Evolutionary conservation across 2,888 invertebrate species (phyloP).

Genomic region (Luperina nickerlii): DNA sequence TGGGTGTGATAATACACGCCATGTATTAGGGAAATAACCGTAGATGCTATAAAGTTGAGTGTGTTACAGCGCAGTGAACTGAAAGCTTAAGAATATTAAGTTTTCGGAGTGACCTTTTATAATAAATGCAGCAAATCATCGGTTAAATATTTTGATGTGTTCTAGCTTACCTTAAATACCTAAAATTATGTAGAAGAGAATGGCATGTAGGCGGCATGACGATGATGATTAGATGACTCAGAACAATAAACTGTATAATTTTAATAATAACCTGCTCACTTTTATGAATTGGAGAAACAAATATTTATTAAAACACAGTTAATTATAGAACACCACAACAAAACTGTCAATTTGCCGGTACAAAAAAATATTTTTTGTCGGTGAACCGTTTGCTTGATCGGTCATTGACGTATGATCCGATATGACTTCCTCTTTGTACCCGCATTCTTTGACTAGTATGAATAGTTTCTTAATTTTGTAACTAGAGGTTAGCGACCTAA

Average conservation of each 20-base stretch:
- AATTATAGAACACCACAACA: conserved; percentile 22
- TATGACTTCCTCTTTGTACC: conserved; percentile 27
- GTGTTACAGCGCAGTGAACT: neutral
- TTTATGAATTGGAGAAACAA: conserved; percentile 15
- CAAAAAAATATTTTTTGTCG: conserved; percentile 40
- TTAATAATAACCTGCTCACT: conserved; percentile 4
- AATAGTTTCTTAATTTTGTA: conserved; percentile 35
- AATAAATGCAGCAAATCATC: conserved; percentile 2
- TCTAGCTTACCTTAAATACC: neutral
- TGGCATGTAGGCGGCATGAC: conserved; percentile 5
- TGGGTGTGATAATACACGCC: neutral
- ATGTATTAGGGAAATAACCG: neutral
- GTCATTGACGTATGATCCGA: conserved; percentile 53
- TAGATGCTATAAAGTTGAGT: neutral
- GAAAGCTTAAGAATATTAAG: neutral
- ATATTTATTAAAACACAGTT: conserved; percentile 27
- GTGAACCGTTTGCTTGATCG: conserved; percentile 37
- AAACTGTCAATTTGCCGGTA: conserved; percentile 34
- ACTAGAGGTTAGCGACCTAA: conserved; percentile 52
- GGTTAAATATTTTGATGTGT: neutral
- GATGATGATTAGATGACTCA: conserved; percentile 3
- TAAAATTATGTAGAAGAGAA: neutral
- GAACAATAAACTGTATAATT: neutral
- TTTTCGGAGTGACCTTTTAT: conserved; percentile 25
- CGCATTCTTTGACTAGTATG: conserved; percentile 28